These are phyloP conservation scores for Amaurobius ferox DNA, from an alignment of 2,888 invertebrate species.

Conservation along the genomic window DNA sequence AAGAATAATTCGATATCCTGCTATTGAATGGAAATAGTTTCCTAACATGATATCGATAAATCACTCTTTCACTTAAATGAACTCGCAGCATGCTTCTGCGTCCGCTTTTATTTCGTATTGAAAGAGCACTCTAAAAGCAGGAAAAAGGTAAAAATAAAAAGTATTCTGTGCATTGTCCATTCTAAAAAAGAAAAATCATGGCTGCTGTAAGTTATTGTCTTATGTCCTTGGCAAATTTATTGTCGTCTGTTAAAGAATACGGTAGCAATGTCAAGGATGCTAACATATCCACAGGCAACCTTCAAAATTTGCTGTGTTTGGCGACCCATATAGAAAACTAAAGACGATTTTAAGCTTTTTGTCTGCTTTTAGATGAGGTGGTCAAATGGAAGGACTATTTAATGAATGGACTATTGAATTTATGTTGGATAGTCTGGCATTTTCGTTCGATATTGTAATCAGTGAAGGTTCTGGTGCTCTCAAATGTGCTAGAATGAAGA, in stretches of 20 bases:
- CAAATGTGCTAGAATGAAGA: no score
- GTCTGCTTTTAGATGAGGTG: no score
- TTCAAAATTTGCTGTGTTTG: not conserved
- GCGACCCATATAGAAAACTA: not conserved
- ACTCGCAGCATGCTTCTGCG: not conserved
- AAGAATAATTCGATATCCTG: no score
- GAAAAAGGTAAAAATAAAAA: constrained; percentile 13
- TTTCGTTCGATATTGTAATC: no score
- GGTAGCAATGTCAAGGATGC: constrained; percentile 59
- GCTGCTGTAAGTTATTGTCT: constrained; percentile 30
- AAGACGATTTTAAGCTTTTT: not conserved
- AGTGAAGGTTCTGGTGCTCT: no score
- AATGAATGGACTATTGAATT: no score
- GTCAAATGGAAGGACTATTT: no score
- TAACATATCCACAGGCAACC: not conserved
- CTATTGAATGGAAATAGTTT: no score
- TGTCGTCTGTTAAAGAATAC: constrained; percentile 40
- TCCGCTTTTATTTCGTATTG: not conserved
- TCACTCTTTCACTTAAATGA: no score
- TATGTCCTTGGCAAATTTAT: constrained; percentile 49
- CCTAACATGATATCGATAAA: no score
- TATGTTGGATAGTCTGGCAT: no score
- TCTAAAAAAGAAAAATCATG: constrained; percentile 22
- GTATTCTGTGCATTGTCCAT: not conserved
- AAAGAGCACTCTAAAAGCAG: not conserved